Conservation (phyloP, 1,140 invertebrate genomes). For the Vanessa tameamea region DNA sequence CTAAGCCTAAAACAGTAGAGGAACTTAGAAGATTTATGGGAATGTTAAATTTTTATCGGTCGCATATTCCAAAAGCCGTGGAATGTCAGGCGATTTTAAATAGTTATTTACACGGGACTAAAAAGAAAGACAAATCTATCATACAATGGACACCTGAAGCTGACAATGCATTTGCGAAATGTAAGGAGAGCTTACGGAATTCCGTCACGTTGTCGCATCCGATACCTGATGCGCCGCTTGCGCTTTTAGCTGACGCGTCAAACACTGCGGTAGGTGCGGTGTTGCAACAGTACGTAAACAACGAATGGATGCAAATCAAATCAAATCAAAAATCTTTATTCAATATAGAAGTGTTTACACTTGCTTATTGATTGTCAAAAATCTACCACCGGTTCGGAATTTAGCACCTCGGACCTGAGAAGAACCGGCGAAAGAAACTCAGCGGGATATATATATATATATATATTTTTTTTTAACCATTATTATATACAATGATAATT, state of each 20-base stretch:
- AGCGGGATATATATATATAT: too few relatives aligned
- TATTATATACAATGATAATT: too few relatives aligned
- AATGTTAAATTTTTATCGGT: constrained; percentile 26
- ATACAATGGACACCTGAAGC: constrained; percentile 17
- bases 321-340: too few relatives aligned
- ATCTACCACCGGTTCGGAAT: too few relatives aligned
- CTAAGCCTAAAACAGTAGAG: constrained; percentile 17
- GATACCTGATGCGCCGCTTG: constrained; percentile 10
- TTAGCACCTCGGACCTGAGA: too few relatives aligned
- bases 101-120: constrained; percentile 10
- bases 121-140: constrained; percentile 23
- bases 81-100: constrained; percentile 15
- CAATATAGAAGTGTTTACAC: too few relatives aligned
- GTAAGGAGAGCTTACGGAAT: constrained; percentile 14
- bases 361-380: too few relatives aligned
- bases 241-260: constrained; percentile 27
- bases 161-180: constrained; percentile 22
- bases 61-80: constrained; percentile 18
- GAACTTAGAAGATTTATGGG: constrained; percentile 25
- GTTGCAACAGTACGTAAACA: constrained; percentile 22
- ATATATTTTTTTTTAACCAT: too few relatives aligned
- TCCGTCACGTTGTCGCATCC: constrained; percentile 22
- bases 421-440: too few relatives aligned
- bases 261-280: constrained; percentile 28
- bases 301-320: constrained; percentile 21